A percentile compares a stretch with the other conserved stretches of the same genome.
Conservation (phyloP, 1,140 invertebrate genomes). For the Trissolcus basalis region DNA sequence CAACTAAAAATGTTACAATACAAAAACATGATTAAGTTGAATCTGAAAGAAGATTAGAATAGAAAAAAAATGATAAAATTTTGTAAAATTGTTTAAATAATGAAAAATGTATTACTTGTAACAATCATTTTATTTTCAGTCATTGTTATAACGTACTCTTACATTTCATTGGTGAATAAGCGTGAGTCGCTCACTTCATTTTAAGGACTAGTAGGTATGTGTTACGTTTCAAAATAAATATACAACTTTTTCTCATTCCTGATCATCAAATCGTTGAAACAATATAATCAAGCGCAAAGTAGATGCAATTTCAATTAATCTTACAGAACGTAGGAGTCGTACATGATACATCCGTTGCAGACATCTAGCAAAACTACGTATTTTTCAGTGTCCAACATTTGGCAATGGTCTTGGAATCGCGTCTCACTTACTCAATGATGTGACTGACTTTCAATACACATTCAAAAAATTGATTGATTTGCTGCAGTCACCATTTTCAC, state of each 20-base stretch:
- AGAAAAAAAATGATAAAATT: too few species aligned
- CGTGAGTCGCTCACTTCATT: slow-evolving; percentile 61
- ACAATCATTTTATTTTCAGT: slow-evolving; percentile 71
- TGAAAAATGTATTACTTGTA: slow-evolving; percentile 21
- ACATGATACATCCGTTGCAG: slow-evolving; percentile 39
- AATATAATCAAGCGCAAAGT: slow-evolving; percentile 1
- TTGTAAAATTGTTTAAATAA: too few species aligned
- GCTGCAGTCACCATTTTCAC: slow-evolving; percentile 31
- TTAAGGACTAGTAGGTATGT: slow-evolving; percentile 66
- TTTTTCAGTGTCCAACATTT: slow-evolving; percentile 38
- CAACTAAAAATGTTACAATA: too few species aligned
- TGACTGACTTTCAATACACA: slow-evolving; percentile 24
- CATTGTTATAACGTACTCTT: slow-evolving; percentile 64
- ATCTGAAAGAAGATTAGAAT: too few species aligned
- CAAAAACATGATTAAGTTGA: too few species aligned
- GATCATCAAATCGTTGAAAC: background rate
- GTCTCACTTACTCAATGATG: slow-evolving; percentile 10
- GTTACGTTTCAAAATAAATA: slow-evolving; percentile 69
- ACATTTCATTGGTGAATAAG: slow-evolving; percentile 66
- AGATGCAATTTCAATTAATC: background rate
- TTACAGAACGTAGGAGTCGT: slow-evolving; percentile 20
- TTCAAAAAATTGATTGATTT: slow-evolving; percentile 20
- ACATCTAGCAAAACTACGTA: slow-evolving; percentile 53
- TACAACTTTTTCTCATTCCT: slow-evolving; percentile 20
- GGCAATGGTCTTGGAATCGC: slow-evolving; percentile 28